A percentile compares a stretch with the other conserved stretches of the same genome.
phyloP scores from a whole-genome alignment of 2,797 vertebrate species.

The Anniella stebbinsi region DNA sequence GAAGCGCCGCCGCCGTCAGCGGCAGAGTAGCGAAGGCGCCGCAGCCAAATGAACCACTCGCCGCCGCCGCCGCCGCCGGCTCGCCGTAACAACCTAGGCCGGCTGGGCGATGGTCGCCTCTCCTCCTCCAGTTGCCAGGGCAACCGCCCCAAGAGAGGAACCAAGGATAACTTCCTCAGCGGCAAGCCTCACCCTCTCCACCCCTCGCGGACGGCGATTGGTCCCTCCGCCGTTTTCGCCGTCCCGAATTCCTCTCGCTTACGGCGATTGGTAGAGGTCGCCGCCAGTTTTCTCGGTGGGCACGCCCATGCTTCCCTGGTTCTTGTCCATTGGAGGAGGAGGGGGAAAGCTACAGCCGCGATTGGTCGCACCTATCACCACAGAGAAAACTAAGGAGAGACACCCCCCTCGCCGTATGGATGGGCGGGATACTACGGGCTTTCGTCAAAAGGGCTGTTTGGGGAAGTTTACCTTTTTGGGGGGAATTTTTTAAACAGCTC shows the following conservation, averaged over 20 bases:
- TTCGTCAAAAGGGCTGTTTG: no score
- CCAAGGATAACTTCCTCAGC: background rate
- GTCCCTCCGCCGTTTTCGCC: background rate
- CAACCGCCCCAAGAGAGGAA: background rate
- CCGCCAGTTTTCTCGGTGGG: background rate
- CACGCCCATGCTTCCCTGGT: no score
- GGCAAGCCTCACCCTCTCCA: background rate
- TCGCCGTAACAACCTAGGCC: background rate
- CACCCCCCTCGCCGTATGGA: background rate
- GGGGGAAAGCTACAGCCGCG: background rate
- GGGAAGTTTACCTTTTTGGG: no score
- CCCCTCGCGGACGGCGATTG: background rate
- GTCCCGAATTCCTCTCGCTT: no score
- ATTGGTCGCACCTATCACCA: background rate
- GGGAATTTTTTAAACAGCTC: no score
- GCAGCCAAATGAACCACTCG: no score
- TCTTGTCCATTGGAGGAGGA: no score
- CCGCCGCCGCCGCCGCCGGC: no score
- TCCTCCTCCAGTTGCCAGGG: background rate
- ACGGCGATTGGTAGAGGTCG: no score
- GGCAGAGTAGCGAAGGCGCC: no score
- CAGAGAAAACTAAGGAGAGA: background rate
- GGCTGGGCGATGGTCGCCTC: rapidly evolving
- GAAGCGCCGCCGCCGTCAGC: background rate
- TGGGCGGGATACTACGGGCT: no score